These are phyloP conservation scores for Ciona savignyi DNA, from an alignment of 23 tunicate genomes.

Conservation along the genomic window DNA sequence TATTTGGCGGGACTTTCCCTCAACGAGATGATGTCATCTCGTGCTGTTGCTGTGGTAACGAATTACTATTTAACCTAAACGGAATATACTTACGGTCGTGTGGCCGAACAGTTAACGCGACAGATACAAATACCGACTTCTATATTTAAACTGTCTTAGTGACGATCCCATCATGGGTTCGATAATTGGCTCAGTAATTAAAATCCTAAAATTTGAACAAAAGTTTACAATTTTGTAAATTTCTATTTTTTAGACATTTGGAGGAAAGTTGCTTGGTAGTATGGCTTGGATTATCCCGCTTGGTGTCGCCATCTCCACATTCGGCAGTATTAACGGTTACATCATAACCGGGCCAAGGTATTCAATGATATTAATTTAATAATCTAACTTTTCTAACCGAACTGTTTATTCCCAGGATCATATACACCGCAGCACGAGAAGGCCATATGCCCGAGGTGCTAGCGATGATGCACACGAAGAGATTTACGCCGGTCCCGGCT, in stretches of 20 bases:
- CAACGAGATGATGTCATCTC: slow-evolving; percentile 37
- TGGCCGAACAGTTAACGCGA: too few species aligned
- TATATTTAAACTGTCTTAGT: too few species aligned
- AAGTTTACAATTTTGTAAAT: not conserved
- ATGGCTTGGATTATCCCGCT: slow-evolving; percentile 67
- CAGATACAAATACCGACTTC: too few species aligned
- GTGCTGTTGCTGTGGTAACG: slow-evolving; percentile 88
- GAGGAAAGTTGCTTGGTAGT: slow-evolving; percentile 51
- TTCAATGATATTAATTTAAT: too few species aligned
- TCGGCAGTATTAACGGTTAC: slow-evolving; percentile 78
- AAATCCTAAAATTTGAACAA: too few species aligned
- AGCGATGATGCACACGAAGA: slow-evolving; percentile 61
- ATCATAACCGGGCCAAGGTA: slow-evolving; percentile 88
- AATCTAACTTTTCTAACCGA: too few species aligned
- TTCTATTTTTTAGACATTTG: slow-evolving; percentile 51
- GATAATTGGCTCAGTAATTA: too few species aligned
- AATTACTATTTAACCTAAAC: too few species aligned
- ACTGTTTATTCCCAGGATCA: too few species aligned
- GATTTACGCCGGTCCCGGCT: slow-evolving; percentile 79
- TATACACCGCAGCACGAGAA: slow-evolving; percentile 70
- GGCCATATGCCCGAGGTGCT: slow-evolving; percentile 83
- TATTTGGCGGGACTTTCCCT: slow-evolving; percentile 55
- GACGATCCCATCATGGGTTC: too few species aligned
- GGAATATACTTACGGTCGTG: too few species aligned
- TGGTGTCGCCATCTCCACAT: slow-evolving; percentile 87